Percentiles rank a stretch among this genome's conserved stretches.
Conservation (phyloP, 1,140 invertebrate species). For the Centruroides sculpturatus region DNA sequence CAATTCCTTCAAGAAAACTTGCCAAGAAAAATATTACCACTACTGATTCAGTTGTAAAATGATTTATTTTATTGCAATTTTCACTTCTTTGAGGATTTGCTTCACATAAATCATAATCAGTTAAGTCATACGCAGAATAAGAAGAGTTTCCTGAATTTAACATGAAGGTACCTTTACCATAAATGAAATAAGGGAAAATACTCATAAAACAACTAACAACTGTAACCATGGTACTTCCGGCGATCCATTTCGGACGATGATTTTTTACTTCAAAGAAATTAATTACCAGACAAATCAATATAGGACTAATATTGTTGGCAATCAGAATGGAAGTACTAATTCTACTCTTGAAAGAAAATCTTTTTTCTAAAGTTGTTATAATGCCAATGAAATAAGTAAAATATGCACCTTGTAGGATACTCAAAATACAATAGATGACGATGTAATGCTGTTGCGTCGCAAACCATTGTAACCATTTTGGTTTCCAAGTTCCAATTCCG, state of each 20-base stretch:
- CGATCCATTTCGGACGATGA: slow-evolving; percentile 51
- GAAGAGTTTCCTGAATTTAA: slow-evolving; percentile 18
- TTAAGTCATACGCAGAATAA: no score
- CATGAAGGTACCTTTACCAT: slow-evolving; percentile 28
- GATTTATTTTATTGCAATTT: no score
- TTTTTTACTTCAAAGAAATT: slow-evolving; percentile 48
- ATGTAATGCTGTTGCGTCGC: slow-evolving; percentile 60
- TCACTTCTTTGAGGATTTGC: no score
- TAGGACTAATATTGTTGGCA: slow-evolving; percentile 11
- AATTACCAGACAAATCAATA: background rate
- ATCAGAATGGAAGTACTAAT: slow-evolving; percentile 41
- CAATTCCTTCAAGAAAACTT: slow-evolving; percentile 16
- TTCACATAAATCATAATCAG: no score
- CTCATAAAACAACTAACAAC: slow-evolving; percentile 48
- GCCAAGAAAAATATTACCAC: slow-evolving; percentile 9
- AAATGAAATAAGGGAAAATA: slow-evolving; percentile 48
- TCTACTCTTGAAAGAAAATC: slow-evolving; percentile 58
- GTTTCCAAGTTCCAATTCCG: slow-evolving; percentile 43
- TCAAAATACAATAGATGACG: slow-evolving; percentile 50
- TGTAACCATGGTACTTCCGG: slow-evolving; percentile 50
- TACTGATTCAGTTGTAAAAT: background rate
- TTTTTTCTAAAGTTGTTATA: slow-evolving; percentile 59
- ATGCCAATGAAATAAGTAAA: slow-evolving; percentile 60
- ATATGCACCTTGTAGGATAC: slow-evolving; percentile 51
- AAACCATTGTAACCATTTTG: slow-evolving; percentile 45